A percentile compares a stretch with the other conserved stretches of the same genome.
phyloP scores from a whole-genome alignment of 35 echinoderm and acorn worm genomes.

The Apostichopus californicus region DNA sequence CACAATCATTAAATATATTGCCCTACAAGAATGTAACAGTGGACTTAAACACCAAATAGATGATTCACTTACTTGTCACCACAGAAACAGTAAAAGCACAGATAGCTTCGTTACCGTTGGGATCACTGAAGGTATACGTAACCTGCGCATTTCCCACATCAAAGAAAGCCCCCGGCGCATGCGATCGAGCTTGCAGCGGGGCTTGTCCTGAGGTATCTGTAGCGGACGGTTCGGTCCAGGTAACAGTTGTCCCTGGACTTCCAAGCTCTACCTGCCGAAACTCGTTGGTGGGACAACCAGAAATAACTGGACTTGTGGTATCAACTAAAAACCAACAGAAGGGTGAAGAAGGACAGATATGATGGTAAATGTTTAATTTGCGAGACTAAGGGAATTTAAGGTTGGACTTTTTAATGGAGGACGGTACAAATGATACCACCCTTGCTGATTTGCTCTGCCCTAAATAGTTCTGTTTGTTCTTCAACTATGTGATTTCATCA shows the following conservation, averaged over 20 bases:
- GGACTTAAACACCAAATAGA: no score
- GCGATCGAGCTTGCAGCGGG: neutral
- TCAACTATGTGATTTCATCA: no score
- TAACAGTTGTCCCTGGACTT: constrained; percentile 16
- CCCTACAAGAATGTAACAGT: no score
- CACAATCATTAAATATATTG: no score
- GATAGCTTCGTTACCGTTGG: constrained; percentile 48
- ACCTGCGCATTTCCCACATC: constrained; percentile 39
- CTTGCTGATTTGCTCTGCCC: no score
- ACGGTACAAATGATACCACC: no score
- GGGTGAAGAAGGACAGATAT: no score
- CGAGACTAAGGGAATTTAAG: no score
- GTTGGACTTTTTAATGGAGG: no score
- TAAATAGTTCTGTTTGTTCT: no score
- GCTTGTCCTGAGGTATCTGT: constrained; percentile 51
- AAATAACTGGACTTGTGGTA: constrained; percentile 53
- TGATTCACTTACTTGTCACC: constrained; percentile 7
- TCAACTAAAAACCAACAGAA: constrained; percentile 19
- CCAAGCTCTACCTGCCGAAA: constrained; percentile 8
- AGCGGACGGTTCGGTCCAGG: constrained; percentile 55
- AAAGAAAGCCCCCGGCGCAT: constrained; percentile 12
- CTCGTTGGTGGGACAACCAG: constrained; percentile 52
- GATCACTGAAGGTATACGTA: constrained; percentile 61
- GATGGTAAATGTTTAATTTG: no score
- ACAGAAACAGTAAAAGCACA: constrained; percentile 76